Evolutionary conservation across 2,797 vertebrate species (phyloP).

Genomic region (Okamejei kenojei): DNA sequence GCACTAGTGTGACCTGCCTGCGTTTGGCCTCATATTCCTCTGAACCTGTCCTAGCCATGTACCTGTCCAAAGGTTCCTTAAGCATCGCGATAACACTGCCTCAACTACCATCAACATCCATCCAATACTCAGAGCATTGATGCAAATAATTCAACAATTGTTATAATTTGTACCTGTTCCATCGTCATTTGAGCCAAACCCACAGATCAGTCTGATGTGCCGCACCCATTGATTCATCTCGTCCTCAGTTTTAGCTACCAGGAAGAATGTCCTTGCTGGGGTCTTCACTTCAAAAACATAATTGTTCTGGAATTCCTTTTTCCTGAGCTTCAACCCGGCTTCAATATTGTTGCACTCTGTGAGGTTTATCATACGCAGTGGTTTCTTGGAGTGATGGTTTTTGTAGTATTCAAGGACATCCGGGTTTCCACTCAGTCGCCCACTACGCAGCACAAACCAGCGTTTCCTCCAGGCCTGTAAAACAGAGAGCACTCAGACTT

Average conservation of each 20-base stretch:
- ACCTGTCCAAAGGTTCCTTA: too few relatives aligned
- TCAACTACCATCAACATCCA: not conserved
- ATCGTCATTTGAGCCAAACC: slow-evolving; percentile 72
- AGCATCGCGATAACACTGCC: too few relatives aligned
- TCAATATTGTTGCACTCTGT: slow-evolving; percentile 79
- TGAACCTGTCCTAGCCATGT: too few relatives aligned
- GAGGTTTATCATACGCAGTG: slow-evolving; percentile 87
- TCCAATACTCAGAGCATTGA: not conserved
- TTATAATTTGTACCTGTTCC: slow-evolving; percentile 61
- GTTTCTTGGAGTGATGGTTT: slow-evolving; percentile 79
- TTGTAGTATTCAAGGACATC: slow-evolving; percentile 95
- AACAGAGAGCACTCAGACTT: not conserved
- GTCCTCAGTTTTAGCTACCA: slow-evolving; percentile 91
- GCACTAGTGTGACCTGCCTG: too few relatives aligned
- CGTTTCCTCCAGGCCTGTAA: slow-evolving; percentile 89
- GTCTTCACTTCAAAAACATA: slow-evolving; percentile 91
- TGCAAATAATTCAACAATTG: not conserved
- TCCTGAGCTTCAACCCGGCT: slow-evolving; percentile 68
- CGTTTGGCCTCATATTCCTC: too few relatives aligned
- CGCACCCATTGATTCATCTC: slow-evolving; percentile 93
- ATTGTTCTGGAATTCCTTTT: slow-evolving; percentile 80
- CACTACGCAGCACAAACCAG: slow-evolving; percentile 90
- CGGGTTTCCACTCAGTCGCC: slow-evolving; percentile 88
- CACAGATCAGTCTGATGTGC: slow-evolving; percentile 87
- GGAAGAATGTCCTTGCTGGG: slow-evolving; percentile 79